Percentiles rank a stretch among this genome's conserved stretches.
Conservation (phyloP, 2,888 invertebrate species). For the Cephus runcator region DNA sequence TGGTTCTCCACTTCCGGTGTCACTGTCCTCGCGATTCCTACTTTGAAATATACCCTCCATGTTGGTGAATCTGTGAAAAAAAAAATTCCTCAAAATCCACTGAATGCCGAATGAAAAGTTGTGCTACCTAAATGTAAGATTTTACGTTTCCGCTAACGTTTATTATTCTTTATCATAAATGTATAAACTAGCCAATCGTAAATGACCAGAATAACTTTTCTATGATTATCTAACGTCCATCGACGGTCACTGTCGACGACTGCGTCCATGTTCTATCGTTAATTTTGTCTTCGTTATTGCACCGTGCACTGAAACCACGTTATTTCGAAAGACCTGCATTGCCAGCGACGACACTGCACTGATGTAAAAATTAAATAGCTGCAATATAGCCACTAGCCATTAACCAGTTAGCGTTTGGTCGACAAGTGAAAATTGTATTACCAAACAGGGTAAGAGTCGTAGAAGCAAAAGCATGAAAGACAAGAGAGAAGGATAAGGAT, state of each 20-base stretch:
- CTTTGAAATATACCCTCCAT: slow-evolving; percentile 51
- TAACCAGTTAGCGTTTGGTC: neutral
- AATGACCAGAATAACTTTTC: neutral
- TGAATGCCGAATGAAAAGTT: neutral
- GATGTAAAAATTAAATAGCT: neutral
- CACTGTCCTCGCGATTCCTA: slow-evolving; percentile 47
- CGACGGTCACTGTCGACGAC: neutral
- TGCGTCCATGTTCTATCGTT: neutral
- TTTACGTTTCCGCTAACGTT: neutral
- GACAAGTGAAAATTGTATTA: neutral
- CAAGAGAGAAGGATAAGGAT: neutral
- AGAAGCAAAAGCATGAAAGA: neutral
- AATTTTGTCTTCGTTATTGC: neutral
- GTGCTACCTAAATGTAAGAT: neutral
- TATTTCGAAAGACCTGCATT: neutral
- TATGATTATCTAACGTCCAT: neutral
- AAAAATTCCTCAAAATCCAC: neutral
- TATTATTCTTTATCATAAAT: neutral
- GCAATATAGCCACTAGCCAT: neutral
- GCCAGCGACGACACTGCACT: neutral
- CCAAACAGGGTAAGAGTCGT: neutral
- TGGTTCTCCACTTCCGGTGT: slow-evolving; percentile 38
- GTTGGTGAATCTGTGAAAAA: slow-evolving; percentile 44
- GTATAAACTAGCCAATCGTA: neutral
- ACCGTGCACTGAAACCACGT: neutral